Conservation (phyloP, 2,888 invertebrate genomes). For the Aphidius colemani region DNA sequence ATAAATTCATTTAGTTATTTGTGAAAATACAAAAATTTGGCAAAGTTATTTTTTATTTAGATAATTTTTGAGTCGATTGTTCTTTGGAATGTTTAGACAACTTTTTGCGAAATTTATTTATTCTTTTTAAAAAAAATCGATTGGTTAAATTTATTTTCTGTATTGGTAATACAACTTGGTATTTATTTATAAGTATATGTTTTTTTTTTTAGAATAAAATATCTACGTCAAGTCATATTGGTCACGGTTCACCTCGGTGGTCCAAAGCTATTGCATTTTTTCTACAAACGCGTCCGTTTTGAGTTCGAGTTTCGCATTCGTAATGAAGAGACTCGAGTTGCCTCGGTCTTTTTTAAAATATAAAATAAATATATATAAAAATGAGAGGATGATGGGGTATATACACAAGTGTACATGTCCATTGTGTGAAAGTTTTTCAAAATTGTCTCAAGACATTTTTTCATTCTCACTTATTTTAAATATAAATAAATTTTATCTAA, state of each 20-base stretch:
- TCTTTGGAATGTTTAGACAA: too few relatives aligned
- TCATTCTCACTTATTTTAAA: too few relatives aligned
- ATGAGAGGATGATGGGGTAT: conserved; percentile 13
- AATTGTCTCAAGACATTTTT: conserved; percentile 11
- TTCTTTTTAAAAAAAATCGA: background rate
- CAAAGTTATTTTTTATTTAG: too few relatives aligned
- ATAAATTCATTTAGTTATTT: too few relatives aligned
- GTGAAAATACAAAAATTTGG: too few relatives aligned
- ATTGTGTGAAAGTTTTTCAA: conserved; percentile 26
- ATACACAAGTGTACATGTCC: conserved; percentile 18
- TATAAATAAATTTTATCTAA: too few relatives aligned
- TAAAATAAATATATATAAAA: background rate
- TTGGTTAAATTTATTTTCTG: background rate
- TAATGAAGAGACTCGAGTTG: conserved; percentile 24
- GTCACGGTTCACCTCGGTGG: conserved; percentile 25
- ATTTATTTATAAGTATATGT: conserved; percentile 1
- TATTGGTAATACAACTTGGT: too few relatives aligned
- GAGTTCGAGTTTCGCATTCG: conserved; percentile 28
- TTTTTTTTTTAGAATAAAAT: conserved; percentile 11
- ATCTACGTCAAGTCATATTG: conserved; percentile 26
- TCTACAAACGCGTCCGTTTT: conserved; percentile 12
- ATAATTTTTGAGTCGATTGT: too few relatives aligned
- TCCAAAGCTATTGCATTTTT: conserved; percentile 20
- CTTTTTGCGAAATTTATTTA: too few relatives aligned
- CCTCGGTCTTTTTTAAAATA: background rate